These are phyloP conservation scores for Melikaiella ostensackeni DNA, from an alignment of 2,888 invertebrate species.

Conservation along the genomic window DNA sequence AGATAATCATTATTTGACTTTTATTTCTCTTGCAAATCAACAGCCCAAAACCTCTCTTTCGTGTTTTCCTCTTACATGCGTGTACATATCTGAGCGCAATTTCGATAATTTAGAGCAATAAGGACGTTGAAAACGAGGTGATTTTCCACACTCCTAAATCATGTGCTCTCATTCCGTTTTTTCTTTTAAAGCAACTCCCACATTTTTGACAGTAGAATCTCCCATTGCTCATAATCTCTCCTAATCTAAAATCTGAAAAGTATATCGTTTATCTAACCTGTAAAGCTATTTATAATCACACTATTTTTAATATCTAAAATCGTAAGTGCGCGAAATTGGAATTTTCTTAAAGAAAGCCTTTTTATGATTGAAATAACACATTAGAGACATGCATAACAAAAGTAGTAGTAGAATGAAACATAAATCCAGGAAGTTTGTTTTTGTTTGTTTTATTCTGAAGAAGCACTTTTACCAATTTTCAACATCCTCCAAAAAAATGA, in stretches of 20 bases:
- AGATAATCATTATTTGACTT: no score
- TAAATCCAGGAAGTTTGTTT: neutral
- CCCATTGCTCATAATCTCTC: conserved; percentile 20
- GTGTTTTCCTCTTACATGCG: conserved; percentile 53
- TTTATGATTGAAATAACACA: neutral
- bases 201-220: conserved; percentile 39
- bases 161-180: conserved; percentile 42
- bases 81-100: conserved; percentile 56
- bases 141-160: conserved; percentile 53
- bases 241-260: conserved; percentile 30
- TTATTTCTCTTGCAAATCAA: conserved; percentile 41
- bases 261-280: conserved; percentile 1
- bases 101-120: conserved; percentile 57
- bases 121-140: conserved; percentile 56
- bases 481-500: conserved; percentile 43
- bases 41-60: conserved; percentile 43
- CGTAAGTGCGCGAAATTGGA: neutral
- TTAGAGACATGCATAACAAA: neutral
- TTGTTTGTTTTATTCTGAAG: neutral
- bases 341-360: neutral
- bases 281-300: neutral
- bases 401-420: neutral
- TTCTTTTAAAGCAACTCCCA: conserved; percentile 35
- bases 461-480: conserved; percentile 18
- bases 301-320: neutral